These are phyloP conservation scores for Eulemur rufifrons DNA, from an alignment of 2,113 vertebrate genomes.

Conservation along the genomic window DNA sequence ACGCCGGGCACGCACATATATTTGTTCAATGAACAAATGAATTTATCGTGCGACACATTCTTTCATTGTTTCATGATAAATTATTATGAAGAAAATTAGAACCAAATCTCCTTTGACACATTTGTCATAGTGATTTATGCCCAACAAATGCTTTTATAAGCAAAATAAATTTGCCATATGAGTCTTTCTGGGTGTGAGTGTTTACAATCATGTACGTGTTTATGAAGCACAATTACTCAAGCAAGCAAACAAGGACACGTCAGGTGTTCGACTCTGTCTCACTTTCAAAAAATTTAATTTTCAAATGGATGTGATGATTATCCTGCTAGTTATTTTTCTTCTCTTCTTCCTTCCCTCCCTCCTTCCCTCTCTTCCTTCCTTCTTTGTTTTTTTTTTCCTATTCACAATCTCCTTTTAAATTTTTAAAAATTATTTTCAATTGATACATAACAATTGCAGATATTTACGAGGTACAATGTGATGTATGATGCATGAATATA, in stretches of 20 bases:
- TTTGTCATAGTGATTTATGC: background rate
- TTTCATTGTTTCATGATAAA: background rate
- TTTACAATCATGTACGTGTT: background rate
- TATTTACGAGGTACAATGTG: background rate
- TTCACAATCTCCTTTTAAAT: background rate
- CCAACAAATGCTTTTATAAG: background rate
- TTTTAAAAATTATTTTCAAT: background rate
- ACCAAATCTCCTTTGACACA: too few species aligned
- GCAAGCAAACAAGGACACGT: accelerated
- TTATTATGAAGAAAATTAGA: background rate
- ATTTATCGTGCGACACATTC: accelerated
- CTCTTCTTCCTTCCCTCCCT: background rate
- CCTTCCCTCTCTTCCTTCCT: too few species aligned
- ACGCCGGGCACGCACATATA: background rate
- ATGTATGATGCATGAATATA: accelerated
- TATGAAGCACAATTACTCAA: background rate
- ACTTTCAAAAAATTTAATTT: background rate
- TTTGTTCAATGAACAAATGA: background rate
- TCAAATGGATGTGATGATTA: accelerated
- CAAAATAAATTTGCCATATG: background rate
- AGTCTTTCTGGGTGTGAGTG: background rate
- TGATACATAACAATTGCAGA: background rate
- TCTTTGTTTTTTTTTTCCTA: background rate
- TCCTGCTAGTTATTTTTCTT: background rate
- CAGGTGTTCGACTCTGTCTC: accelerated